These are phyloP conservation scores for Sesia bembeciformis DNA, from an alignment of 2,888 invertebrate species.

Conservation along the genomic window DNA sequence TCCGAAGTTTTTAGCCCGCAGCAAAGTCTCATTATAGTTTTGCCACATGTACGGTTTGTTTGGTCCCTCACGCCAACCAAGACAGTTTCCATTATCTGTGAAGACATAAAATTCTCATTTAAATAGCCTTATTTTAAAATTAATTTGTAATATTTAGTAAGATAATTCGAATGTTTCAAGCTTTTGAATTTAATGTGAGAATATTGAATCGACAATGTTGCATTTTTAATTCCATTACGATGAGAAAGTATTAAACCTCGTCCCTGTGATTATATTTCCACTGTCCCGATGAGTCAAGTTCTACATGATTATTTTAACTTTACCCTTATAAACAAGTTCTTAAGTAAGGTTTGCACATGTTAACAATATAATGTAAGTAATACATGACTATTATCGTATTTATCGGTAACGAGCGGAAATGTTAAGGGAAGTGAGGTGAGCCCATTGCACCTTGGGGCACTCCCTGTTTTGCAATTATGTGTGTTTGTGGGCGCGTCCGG, in stretches of 20 bases:
- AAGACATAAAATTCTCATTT: slow-evolving; percentile 8
- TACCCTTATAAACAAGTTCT: slow-evolving; percentile 43
- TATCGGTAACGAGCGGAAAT: slow-evolving; percentile 58
- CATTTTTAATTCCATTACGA: too few species aligned
- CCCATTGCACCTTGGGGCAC: slow-evolving; percentile 40
- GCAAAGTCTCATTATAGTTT: slow-evolving; percentile 92
- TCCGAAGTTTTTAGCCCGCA: slow-evolving; percentile 92
- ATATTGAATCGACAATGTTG: too few species aligned
- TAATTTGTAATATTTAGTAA: not conserved
- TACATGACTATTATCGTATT: slow-evolving; percentile 49
- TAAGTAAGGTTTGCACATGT: slow-evolving; percentile 24
- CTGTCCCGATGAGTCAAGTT: slow-evolving; percentile 34
- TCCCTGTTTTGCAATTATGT: slow-evolving; percentile 16
- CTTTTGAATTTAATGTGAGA: too few species aligned
- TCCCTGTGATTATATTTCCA: slow-evolving; percentile 1
- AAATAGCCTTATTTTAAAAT: not conserved
- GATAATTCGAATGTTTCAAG: not conserved
- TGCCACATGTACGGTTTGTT: slow-evolving; percentile 93
- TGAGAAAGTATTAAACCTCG: too few species aligned
- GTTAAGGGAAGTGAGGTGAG: slow-evolving; percentile 40
- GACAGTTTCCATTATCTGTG: slow-evolving; percentile 90
- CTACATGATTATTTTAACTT: slow-evolving; percentile 54
- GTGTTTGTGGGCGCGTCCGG: too few species aligned
- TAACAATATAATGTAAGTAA: slow-evolving; percentile 59
- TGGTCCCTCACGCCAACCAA: slow-evolving; percentile 92